A percentile compares a stretch with the other conserved stretches of the same genome.
These are phyloP conservation scores for Paedocypris sp. DNA, from an alignment of 2,113 vertebrate genomes.

Conservation along the genomic window DNA sequence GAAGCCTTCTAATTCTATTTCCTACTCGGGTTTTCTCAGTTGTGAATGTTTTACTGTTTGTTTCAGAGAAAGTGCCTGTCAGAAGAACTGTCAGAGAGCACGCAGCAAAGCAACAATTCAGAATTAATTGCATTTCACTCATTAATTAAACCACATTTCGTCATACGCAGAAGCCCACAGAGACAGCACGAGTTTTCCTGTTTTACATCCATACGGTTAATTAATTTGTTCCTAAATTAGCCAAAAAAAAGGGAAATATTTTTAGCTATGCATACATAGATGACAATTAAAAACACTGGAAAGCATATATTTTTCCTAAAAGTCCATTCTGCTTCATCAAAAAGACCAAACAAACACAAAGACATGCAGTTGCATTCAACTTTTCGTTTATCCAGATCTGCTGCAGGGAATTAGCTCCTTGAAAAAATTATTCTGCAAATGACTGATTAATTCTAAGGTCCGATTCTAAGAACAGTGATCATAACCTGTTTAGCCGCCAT, in stretches of 20 bases:
- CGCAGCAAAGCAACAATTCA: not conserved
- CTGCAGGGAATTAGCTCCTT: not conserved
- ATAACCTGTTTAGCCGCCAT: not conserved
- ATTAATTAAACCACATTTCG: conserved; percentile 28
- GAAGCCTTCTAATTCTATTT: not conserved
- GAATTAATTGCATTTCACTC: conserved; percentile 26
- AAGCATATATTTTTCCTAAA: too few relatives aligned
- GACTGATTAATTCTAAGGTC: not conserved
- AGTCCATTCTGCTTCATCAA: too few relatives aligned
- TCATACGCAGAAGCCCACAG: conserved; percentile 11
- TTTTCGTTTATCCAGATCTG: not conserved
- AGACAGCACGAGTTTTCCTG: not conserved
- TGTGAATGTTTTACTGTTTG: not conserved
- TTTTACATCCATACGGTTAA: not conserved
- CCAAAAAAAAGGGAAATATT: conserved; percentile 4
- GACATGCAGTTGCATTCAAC: too few relatives aligned
- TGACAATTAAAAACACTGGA: too few relatives aligned
- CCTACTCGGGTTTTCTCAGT: not conserved
- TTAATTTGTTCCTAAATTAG: conserved; percentile 12
- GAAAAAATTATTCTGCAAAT: conserved; percentile 5
- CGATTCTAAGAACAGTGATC: not conserved
- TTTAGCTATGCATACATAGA: not conserved
- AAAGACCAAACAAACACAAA: too few relatives aligned
- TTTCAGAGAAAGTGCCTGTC: conserved; percentile 5
- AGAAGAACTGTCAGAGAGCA: not conserved